Evolutionary conservation across 2,113 vertebrate genomes (phyloP), one percentile per base, ranked within the genome.

Genomic region (Eptesicus fuscus): DNA sequence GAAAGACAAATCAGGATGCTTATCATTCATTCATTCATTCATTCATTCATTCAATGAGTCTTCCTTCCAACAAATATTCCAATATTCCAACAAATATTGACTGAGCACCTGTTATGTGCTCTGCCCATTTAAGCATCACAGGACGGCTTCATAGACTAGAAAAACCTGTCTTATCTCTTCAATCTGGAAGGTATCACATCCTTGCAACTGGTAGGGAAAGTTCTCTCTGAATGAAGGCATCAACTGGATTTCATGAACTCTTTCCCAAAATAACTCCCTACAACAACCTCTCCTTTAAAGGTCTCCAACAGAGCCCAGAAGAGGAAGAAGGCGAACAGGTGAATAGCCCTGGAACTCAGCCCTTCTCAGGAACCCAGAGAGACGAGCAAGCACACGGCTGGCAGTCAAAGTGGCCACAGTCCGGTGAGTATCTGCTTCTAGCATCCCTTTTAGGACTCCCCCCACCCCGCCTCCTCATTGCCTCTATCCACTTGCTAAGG

Each of bases 1-100:
- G 35, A 91, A 91, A 91, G 92, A 61, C 47, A 63, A 78, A 89
- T 30, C 10, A 77, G 47, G 71, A 74, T 87, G 20, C 28, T 44
- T 71, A 49, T 77, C 65, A 84, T 30, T 74, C 47, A 63, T 18
- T 65, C 70, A 28, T 10, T 74, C 47, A 63, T 18, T 65, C 70
- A 28, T 10, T 56, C 90, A 35, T 28, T 65, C 83, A 40, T 44
- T 73, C 44, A 18, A 0, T 5, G 13, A 89, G 14, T 42, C 25
- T 91, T 84, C 35, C n/a, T 63, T 77, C 70, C 37, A 47, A 51
- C 20, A 78, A 67, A 37, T 37, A 37, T 37, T 37, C 37, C 37
- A 37, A 37, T 37, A 37, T 37, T 37, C 37, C 37, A 37, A 37
- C 37, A 2, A 37, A 32, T 56, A 49, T 83, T 61, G 56, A 40